Base-by-base conservation (phyloP, 1,140 invertebrate species). In the Cyclina sinensis region DNA sequence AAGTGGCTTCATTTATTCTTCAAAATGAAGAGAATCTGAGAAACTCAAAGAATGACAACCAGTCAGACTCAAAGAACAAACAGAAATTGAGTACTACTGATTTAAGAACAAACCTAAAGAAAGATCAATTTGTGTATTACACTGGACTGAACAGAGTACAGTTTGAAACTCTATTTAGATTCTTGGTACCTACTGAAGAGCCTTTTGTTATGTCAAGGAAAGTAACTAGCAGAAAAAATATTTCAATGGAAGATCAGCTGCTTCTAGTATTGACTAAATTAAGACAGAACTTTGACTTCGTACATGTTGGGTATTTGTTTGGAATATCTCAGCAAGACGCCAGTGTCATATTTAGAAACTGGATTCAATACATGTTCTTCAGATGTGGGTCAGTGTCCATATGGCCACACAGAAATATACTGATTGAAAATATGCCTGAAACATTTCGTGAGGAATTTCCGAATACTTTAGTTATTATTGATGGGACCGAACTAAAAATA, bases 231-330 rank as follows among this genome's bases (percentile, higher is more conserved):
- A n/a, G n/a, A 11, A 7, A 11, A 9, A 7, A 65, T 11, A 9
- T 65, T 7, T 65, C 59, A 9, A 65, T 65, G 30, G 21, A 65
- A 65, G 59, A 65, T n/a, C 59, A 65, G 59, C 30, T 65, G 59
- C 59, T 65, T 5, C 7, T 65, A n/a, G 59, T 65, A 32, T n/a
- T 65, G 11, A 65, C n/a, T 7, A 65, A 65, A 32, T 32, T 65
- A n/a, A 65, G 59, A 65, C 59, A 65, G n/a, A 65, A 65, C 30
- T 65, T 65, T 65, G 59, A 65, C 30, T 65, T 65, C 30, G 9
- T 11, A 7, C 59, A 65, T 21, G 9, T 65, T 21, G 59, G 7
- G n/a, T 7, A 65, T 7, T n/a, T 65, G n/a, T 65, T 65, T 65
- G 30, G 59, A 24, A 65, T 65, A 11, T 65, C 59, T 7, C 59